These are phyloP conservation scores for Misgurnus anguillicaudatus DNA, from an alignment of 2,113 vertebrate species.

Conservation along the genomic window DNA sequence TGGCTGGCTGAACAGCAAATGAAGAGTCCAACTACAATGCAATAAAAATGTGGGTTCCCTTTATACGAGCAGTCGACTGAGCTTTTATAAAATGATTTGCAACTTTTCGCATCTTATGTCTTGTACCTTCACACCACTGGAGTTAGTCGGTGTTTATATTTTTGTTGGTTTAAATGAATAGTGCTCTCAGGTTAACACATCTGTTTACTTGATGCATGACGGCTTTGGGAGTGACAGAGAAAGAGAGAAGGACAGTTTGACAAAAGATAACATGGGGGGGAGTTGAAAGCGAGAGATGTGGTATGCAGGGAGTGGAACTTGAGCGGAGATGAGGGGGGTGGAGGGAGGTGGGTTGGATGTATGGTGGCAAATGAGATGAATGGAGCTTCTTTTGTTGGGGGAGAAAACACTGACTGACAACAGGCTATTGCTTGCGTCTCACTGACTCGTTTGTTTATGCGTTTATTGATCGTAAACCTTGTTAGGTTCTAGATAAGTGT, in stretches of 20 bases:
- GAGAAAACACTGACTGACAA: slow-evolving; percentile 35
- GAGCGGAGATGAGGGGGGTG: slow-evolving; percentile 21
- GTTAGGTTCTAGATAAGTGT: slow-evolving; percentile 53
- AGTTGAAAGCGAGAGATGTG: slow-evolving; percentile 1
- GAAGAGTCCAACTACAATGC: slow-evolving; percentile 7
- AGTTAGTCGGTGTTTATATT: neutral
- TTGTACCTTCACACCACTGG: neutral
- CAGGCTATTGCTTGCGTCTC: slow-evolving; percentile 33
- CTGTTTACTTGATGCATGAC: slow-evolving; percentile 6
- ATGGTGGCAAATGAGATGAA: slow-evolving; percentile 18
- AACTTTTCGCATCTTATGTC: too few relatives aligned
- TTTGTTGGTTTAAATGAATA: slow-evolving; percentile 5
- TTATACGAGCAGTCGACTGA: neutral
- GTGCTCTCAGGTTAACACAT: neutral
- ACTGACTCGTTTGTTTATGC: slow-evolving; percentile 62
- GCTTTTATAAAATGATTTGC: neutral
- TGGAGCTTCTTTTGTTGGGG: slow-evolving; percentile 35
- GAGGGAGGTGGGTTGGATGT: neutral
- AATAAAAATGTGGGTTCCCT: slow-evolving; percentile 18
- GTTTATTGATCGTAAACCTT: slow-evolving; percentile 59
- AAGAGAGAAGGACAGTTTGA: slow-evolving; percentile 20
- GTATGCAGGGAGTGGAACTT: slow-evolving; percentile 41
- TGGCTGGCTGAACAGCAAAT: slow-evolving; percentile 33
- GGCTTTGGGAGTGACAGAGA: slow-evolving; percentile 23
- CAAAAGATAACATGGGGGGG: slow-evolving; percentile 33